Conservation (phyloP, 2,113 vertebrate species). For the Thermophis baileyi region DNA sequence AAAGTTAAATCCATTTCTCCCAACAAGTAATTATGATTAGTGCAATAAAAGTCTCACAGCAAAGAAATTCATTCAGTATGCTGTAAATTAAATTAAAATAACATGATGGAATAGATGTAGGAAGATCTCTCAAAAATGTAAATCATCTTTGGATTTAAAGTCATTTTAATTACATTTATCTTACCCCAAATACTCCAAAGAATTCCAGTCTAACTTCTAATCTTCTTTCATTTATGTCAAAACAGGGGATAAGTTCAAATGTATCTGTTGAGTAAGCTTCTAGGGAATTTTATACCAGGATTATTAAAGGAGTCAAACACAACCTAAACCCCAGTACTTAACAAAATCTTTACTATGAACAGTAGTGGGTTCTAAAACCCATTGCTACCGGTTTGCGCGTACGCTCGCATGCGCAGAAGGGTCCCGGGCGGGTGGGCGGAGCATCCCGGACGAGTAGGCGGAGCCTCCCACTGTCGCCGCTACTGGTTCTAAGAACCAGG, state of each 20-base stretch:
- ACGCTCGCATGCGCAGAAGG: too few relatives aligned
- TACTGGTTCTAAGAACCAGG: too few relatives aligned
- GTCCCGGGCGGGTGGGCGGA: too few relatives aligned
- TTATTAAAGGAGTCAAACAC: neutral
- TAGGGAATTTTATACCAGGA: neutral
- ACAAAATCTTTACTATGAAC: neutral
- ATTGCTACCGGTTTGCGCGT: too few relatives aligned
- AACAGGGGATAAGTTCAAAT: neutral
- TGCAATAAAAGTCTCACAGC: neutral
- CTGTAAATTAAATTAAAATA: neutral
- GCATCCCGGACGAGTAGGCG: too few relatives aligned
- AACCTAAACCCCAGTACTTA: neutral
- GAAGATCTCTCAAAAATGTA: neutral
- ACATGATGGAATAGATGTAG: neutral
- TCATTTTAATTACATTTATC: neutral
- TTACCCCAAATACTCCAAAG: neutral
- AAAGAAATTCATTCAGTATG: neutral
- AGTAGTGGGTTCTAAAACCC: too few relatives aligned
- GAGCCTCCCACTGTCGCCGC: too few relatives aligned
- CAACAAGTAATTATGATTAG: neutral
- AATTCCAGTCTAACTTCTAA: neutral
- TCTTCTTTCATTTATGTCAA: neutral
- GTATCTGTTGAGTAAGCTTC: neutral
- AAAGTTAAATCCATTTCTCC: neutral
- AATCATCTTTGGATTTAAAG: neutral